Evolutionary conservation across 2,888 invertebrate genomes (phyloP), one percentile per base, ranked within the genome.

Genomic region (Imbricaverruca yamaguchii): DNA sequence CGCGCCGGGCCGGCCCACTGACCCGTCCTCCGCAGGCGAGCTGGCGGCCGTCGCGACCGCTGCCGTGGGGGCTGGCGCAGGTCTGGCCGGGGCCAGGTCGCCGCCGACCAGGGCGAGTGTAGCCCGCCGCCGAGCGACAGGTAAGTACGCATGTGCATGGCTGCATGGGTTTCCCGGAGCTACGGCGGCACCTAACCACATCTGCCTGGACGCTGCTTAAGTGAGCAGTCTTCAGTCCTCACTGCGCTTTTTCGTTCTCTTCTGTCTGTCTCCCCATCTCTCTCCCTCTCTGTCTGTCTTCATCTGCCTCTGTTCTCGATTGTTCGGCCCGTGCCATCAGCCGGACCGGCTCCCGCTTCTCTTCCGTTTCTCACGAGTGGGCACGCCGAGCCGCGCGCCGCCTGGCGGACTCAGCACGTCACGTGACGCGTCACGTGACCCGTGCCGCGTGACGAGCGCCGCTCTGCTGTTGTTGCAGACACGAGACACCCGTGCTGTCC

Each of bases 401-500:
- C 55, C 61, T 53, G 61, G 63, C 61, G 80, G n/a, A 65, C 39
- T 39, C 39, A 39, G 39, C 39, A 39, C 65, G 25, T 53, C 53
- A 55, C 23, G 57, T 79, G 61, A 57, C 25, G 39, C 77, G 69
- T 81, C 81, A 67, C 65, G 65, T 11, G 15, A 15, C 65, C 21
- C 65, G 18, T 8, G 53, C 53, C 23, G 9, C 67, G 67, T 67
- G 67, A 67, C 67, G 67, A 25, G 53, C 9, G 23, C 23, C 74
- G 25, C 67, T 25, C 74, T 74, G 74, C n/a, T 81, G 83, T 78
- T 80, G 82, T 92, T 92, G 88, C 93, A 96, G 97, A 92, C 98
- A 98, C 92, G 98, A 98, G 93, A 95, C 97, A 90, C 97, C 98
- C 88, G 97, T 98, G 90, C 93, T 96, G 90, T 94, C 94, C 90